Percentiles rank a stretch among this genome's conserved stretches.
Conservation (phyloP, 2,113 vertebrate genomes). For the Grallaria varia region DNA sequence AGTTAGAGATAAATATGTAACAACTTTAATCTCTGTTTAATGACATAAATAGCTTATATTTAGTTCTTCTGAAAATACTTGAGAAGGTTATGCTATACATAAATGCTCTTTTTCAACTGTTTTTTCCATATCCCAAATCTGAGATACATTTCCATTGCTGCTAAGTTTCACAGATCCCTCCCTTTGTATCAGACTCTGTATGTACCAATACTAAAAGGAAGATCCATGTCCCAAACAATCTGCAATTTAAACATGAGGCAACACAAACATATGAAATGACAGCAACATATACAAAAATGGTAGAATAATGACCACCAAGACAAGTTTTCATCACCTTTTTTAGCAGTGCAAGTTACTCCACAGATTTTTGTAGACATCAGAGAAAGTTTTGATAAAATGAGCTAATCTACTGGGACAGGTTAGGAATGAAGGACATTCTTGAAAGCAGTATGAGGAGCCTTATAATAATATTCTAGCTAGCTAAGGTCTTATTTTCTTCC, state of each 20-base stretch:
- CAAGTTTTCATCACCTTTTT: background rate
- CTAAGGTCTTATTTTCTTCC: background rate
- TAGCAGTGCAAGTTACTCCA: background rate
- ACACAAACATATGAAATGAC: background rate
- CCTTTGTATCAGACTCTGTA: background rate
- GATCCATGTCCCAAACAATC: background rate
- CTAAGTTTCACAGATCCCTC: background rate
- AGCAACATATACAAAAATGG: background rate
- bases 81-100: background rate
- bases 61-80: background rate
- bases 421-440: background rate
- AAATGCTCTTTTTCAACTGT: background rate
- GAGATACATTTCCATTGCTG: background rate
- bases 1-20: background rate
- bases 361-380: background rate
- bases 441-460: background rate
- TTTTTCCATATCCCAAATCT: background rate
- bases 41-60: conserved; percentile 1
- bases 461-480: background rate
- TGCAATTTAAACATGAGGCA: background rate
- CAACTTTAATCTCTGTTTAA: background rate
- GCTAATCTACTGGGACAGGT: background rate
- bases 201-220: background rate
- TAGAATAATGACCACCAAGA: background rate
- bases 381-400: background rate